phyloP scores from a whole-genome alignment of 1,140 invertebrate genomes.

The Dufourea novaeangliae region DNA sequence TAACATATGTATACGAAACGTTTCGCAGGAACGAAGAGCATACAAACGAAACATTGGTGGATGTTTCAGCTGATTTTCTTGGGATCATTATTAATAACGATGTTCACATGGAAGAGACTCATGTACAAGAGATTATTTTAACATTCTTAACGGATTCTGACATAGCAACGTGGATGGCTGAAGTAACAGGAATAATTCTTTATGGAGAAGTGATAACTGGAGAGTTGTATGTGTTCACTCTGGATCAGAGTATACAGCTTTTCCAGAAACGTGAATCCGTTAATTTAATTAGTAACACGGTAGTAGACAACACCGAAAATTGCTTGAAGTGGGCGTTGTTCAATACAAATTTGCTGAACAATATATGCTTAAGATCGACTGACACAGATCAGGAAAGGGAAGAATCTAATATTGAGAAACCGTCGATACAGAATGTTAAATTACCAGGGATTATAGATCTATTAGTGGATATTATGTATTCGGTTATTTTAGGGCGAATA shows the following conservation, averaged over 20 bases:
- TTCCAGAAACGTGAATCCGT: slow-evolving; percentile 57
- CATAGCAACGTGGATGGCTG: slow-evolving; percentile 70
- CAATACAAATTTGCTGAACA: slow-evolving; percentile 72
- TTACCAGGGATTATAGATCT: slow-evolving; percentile 46
- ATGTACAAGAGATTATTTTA: slow-evolving; percentile 60
- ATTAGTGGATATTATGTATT: slow-evolving; percentile 67
- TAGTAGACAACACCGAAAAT: slow-evolving; percentile 67
- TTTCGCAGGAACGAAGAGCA: slow-evolving; percentile 69
- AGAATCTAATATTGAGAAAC: not conserved
- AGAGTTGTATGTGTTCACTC: slow-evolving; percentile 65
- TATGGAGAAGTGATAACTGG: slow-evolving; percentile 75
- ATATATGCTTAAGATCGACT: slow-evolving; percentile 52
- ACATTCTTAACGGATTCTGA: slow-evolving; percentile 69
- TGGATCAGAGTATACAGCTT: slow-evolving; percentile 60
- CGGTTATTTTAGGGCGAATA: slow-evolving; percentile 64
- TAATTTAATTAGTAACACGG: slow-evolving; percentile 55
- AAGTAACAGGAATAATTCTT: slow-evolving; percentile 68
- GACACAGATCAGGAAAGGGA: not conserved
- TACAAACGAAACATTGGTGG: slow-evolving; percentile 71
- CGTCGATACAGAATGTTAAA: slow-evolving; percentile 10
- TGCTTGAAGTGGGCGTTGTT: slow-evolving; percentile 76
- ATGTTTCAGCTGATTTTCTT: slow-evolving; percentile 78
- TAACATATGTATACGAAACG: slow-evolving; percentile 12
- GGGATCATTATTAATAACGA: slow-evolving; percentile 73
- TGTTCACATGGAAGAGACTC: slow-evolving; percentile 19